A percentile compares a stretch with the other conserved stretches of the same genome.
These are phyloP conservation scores for Harlomillsia oculata DNA, from an alignment of 1,140 invertebrate genomes.

Conservation along the genomic window DNA sequence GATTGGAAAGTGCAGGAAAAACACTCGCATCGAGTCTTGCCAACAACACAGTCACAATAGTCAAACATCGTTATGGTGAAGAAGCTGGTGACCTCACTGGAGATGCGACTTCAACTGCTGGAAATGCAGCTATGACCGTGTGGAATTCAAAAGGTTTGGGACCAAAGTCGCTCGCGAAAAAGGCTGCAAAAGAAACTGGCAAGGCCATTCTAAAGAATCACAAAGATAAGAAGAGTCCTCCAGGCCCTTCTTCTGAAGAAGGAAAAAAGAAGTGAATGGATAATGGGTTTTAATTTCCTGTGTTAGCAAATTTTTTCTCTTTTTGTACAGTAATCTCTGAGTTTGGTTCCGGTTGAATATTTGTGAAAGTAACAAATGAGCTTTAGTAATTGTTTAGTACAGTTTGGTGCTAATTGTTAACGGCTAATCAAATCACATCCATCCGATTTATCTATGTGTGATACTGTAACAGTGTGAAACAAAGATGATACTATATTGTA, in stretches of 20 bases:
- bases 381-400: too few species aligned
- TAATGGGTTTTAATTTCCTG: too few species aligned
- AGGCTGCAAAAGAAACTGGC: conserved; percentile 54
- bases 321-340: too few species aligned
- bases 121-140: conserved; percentile 52
- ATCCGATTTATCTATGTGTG: too few species aligned
- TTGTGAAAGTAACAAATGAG: too few species aligned
- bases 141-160: conserved; percentile 52
- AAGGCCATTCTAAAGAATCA: conserved; percentile 48
- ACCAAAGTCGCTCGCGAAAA: conserved; percentile 54
- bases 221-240: conserved; percentile 15
- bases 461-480: too few species aligned
- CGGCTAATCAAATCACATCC: too few species aligned
- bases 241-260: not conserved
- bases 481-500: too few species aligned
- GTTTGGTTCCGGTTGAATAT: too few species aligned
- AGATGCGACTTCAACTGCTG: conserved; percentile 52
- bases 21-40: conserved; percentile 53
- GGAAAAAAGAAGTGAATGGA: too few species aligned
- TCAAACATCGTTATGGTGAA: conserved; percentile 57
- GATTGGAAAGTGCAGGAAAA: conserved; percentile 55
- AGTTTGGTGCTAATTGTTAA: too few species aligned
- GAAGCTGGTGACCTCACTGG: conserved; percentile 49
- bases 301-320: too few species aligned
- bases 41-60: conserved; percentile 58